These are phyloP conservation scores for Napeogenes inachia DNA, from an alignment of 2,888 invertebrate species.

Conservation along the genomic window DNA sequence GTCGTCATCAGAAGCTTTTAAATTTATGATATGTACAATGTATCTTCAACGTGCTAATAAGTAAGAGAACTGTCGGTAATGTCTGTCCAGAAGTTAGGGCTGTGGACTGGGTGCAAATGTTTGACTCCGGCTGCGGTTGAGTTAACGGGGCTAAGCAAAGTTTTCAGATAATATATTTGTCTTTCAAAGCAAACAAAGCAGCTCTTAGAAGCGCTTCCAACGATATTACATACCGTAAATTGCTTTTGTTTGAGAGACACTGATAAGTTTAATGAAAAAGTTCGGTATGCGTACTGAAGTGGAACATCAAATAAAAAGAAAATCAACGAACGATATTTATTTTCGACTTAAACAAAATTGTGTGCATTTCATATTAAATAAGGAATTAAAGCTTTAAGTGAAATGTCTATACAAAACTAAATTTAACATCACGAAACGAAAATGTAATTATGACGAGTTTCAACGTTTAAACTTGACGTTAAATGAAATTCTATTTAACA, in stretches of 20 bases:
- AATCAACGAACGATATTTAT: no score
- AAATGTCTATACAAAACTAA: no score
- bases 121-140: constrained; percentile 34
- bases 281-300: constrained; percentile 18
- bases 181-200: constrained; percentile 39
- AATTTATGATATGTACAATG: constrained; percentile 2
- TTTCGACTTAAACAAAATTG: no score
- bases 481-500: no score
- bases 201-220: constrained; percentile 25
- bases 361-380: no score
- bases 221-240: constrained; percentile 23
- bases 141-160: constrained; percentile 39
- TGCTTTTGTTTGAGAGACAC: constrained; percentile 22
- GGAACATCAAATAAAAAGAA: no score
- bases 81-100: constrained; percentile 21
- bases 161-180: constrained; percentile 39
- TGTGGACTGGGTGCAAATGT: constrained; percentile 29
- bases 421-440: no score
- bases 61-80: constrained; percentile 15
- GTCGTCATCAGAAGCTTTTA: background rate
- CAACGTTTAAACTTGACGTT: no score
- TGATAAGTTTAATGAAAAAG: constrained; percentile 18
- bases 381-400: no score
- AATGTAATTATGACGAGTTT: no score
- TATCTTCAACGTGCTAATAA: constrained; percentile 14